A percentile compares a stretch with the other conserved stretches of the same genome.
phyloP scores from a whole-genome alignment of 2,888 invertebrate species.

The Drosophila planitibia region DNA sequence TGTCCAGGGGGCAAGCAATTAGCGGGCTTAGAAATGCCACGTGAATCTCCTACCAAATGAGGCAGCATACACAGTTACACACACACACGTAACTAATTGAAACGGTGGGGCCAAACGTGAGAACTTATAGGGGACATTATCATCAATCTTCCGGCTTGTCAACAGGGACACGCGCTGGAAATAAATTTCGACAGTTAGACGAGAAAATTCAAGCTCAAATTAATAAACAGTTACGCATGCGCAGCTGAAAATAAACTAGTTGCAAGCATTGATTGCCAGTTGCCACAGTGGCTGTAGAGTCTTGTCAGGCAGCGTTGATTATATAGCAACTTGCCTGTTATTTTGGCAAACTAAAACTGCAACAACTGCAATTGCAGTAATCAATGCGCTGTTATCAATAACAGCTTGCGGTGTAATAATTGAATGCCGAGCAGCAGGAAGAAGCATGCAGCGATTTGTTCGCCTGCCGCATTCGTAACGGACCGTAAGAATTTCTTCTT shows the following conservation, averaged over 20 bases:
- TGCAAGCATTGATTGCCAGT: slow-evolving; percentile 53
- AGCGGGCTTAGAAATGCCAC: slow-evolving; percentile 60
- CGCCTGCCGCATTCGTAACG: slow-evolving; percentile 42
- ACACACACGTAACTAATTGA: slow-evolving; percentile 66
- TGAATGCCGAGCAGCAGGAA: slow-evolving; percentile 51
- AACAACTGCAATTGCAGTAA: slow-evolving; percentile 72
- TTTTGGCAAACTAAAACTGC: slow-evolving; percentile 57
- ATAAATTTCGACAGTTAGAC: background rate
- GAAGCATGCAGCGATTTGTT: slow-evolving; percentile 41
- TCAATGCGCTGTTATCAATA: slow-evolving; percentile 80
- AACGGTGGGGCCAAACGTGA: slow-evolving; percentile 67
- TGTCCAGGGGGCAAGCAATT: slow-evolving; percentile 58
- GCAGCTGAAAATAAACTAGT: slow-evolving; percentile 60
- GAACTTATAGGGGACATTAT: slow-evolving; percentile 57
- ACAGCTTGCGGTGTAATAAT: slow-evolving; percentile 78
- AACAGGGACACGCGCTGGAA: slow-evolving; percentile 15
- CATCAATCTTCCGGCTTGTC: slow-evolving; percentile 62
- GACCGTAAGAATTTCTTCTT: slow-evolving; percentile 55
- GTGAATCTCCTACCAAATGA: slow-evolving; percentile 60
- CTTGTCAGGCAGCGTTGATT: slow-evolving; percentile 54
- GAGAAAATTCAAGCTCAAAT: slow-evolving; percentile 54
- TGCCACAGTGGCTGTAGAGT: slow-evolving; percentile 5
- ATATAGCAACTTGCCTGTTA: slow-evolving; percentile 60
- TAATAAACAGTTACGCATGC: slow-evolving; percentile 80
- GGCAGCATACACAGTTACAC: slow-evolving; percentile 17